Evolutionary conservation across 2,888 invertebrate species (phyloP).

Genomic region (Dicyrtoma fusca): DNA sequence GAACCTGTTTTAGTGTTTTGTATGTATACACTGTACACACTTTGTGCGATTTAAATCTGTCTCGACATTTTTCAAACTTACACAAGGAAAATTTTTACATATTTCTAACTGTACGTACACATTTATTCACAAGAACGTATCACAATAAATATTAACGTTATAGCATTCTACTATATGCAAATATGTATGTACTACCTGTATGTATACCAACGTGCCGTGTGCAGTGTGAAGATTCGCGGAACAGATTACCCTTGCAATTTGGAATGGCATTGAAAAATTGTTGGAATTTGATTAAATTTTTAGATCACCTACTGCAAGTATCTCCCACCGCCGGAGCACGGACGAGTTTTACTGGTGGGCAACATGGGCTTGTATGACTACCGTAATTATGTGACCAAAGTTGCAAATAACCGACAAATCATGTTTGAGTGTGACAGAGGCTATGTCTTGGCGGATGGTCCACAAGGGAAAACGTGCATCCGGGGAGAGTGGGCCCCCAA

Average conservation of each 20-base stretch:
- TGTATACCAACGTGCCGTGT: too few species aligned
- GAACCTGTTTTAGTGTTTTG: too few species aligned
- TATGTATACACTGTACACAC: neutral
- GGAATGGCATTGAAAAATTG: neutral
- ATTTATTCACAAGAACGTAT: too few species aligned
- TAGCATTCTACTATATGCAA: too few species aligned
- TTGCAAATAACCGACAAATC: slow-evolving; percentile 88
- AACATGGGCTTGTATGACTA: slow-evolving; percentile 97
- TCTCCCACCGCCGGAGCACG: slow-evolving; percentile 77
- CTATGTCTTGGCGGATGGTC: slow-evolving; percentile 81
- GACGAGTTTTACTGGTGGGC: slow-evolving; percentile 87
- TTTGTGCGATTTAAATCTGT: too few species aligned
- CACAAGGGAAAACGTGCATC: slow-evolving; percentile 92
- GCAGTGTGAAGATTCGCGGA: too few species aligned
- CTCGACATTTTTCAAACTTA: too few species aligned
- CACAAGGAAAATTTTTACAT: too few species aligned
- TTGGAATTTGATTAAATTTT: neutral
- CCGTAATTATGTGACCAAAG: slow-evolving; percentile 87
- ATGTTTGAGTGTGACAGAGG: slow-evolving; percentile 95
- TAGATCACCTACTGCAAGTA: slow-evolving; percentile 78
- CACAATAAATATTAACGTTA: too few species aligned
- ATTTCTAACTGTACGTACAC: too few species aligned
- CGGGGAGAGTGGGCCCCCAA: slow-evolving; percentile 92
- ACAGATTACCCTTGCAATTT: too few species aligned
- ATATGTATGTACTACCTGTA: too few species aligned